Base-by-base conservation (phyloP, 2,797 vertebrate genomes). In the Micropoecilia bifurca region DNA sequence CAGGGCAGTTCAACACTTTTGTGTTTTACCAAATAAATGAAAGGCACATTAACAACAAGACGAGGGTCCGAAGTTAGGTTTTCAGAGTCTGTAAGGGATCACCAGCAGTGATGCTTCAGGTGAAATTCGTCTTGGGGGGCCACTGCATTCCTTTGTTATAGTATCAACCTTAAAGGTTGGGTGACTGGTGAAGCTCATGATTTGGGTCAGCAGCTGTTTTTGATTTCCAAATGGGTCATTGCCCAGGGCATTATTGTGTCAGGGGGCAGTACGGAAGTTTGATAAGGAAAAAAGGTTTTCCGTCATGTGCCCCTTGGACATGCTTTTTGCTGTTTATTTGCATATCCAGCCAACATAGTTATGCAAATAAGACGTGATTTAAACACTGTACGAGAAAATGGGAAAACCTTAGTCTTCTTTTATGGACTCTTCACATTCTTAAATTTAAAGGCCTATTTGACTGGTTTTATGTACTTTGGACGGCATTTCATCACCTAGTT, bases 1-100 rank as follows among this genome's bases (percentile, higher is more conserved):
- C n/a, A 59, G 28, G 13, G 3, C 75, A 79, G 28, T 18, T 46
- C 79, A 76, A 69, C 12, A 3, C 78, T 74, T 53, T 80, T 77
- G 50, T 36, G n/a, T 57, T n/a, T 61, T 30, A 30, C 14, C 78
- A 36, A 76, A 84, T 79, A 30, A 45, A 47, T 63, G 76, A 80
- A 61, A 76, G 33, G 10, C 12, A 12, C 5, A 36, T 50, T 22
- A 76, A 63, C 61, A 48, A 47, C 10, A 1, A 7, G 39, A 41
- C n/a, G 73, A 71, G 33, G 33, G 61, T 79, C 46, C 73, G 39
- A 47, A 33, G 46, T 80, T 53, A n/a, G 30, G n/a, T 7, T n/a
- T 33, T 43, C 76, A 20, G 77, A 25, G 28, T 74, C 72, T n/a
- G 61, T 74, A 39, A 66, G 71, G 6, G 6, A 61, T 61, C 59